phyloP scores from a whole-genome alignment of 2,113 vertebrate species.

The Callospermophilus lateralis region DNA sequence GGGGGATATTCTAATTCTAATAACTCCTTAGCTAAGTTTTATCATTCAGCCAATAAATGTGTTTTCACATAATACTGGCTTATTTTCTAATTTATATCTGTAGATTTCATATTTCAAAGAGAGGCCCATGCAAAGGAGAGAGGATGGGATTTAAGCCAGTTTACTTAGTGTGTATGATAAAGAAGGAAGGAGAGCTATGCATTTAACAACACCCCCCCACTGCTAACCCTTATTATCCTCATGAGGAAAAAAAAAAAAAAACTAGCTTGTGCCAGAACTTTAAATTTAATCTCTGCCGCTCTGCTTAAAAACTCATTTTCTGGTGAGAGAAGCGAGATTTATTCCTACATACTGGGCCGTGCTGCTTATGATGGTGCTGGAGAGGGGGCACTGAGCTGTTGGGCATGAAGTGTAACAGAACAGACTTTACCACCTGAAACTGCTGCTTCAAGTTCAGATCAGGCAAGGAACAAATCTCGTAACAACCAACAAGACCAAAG shows the following conservation, averaged over 20 bases:
- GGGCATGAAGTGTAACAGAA: constrained; percentile 99
- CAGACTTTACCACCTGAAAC: constrained; percentile 99
- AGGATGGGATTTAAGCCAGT: constrained; percentile 28
- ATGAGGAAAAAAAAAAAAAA: not conserved
- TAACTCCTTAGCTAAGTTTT: constrained; percentile 59
- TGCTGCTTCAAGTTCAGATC: constrained; percentile 99
- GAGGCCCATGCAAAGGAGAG: not conserved
- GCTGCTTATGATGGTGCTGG: no score
- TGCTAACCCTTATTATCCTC: not conserved
- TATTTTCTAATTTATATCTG: constrained; percentile 74
- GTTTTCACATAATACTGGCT: constrained; percentile 60
- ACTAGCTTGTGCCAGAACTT: constrained; percentile 5
- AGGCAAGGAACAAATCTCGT: constrained; percentile 95
- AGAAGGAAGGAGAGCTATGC: no score
- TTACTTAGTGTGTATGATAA: not conserved
- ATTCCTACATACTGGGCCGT: constrained; percentile 72
- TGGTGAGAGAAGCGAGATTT: not conserved
- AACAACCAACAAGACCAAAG: constrained; percentile 94
- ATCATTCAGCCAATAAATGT: constrained; percentile 80
- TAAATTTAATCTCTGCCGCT: constrained; percentile 73
- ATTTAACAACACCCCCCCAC: not conserved
- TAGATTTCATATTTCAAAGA: constrained; percentile 66
- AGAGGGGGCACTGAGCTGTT: no score
- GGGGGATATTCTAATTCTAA: constrained; percentile 42
- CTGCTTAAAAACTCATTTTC: constrained; percentile 65